Percentiles rank a stretch among this genome's conserved stretches.
Conservation (phyloP, 92 coral and sea anemone genomes). For the Phenganax subtilis region DNA sequence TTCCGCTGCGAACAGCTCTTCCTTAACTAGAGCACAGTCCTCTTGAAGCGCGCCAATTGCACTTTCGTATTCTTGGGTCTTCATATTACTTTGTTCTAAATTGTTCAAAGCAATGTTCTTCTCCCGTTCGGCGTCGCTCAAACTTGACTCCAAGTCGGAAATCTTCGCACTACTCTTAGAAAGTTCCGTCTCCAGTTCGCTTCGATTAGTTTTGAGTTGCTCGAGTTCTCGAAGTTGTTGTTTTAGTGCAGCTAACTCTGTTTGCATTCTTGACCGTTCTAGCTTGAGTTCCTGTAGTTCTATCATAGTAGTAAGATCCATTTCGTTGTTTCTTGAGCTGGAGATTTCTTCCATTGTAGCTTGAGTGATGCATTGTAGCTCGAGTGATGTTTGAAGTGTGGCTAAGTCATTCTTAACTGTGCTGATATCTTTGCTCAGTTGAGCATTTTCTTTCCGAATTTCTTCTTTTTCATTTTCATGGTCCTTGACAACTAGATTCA, state of each 20-base stretch:
- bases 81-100: conserved; percentile 21
- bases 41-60: conserved; percentile 1
- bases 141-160: conserved; percentile 55
- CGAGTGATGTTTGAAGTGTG: conserved; percentile 21
- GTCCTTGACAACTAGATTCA: conserved; percentile 24
- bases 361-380: conserved; percentile 8
- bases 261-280: conserved; percentile 20
- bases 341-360: background rate
- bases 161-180: conserved; percentile 45
- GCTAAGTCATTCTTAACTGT: conserved; percentile 19
- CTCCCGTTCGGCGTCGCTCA: conserved; percentile 51
- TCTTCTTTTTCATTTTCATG: conserved; percentile 24
- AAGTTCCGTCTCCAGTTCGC: conserved; percentile 15
- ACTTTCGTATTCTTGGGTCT: conserved; percentile 8
- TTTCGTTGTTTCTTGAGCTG: background rate
- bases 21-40: conserved; percentile 19
- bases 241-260: conserved; percentile 6
- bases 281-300: conserved; percentile 16
- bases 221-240: conserved; percentile 27
- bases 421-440: conserved; percentile 5
- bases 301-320: background rate
- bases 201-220: conserved; percentile 13
- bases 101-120: conserved; percentile 18
- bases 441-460: conserved; percentile 4
- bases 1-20: conserved; percentile 17